Conservation (phyloP, 2,113 vertebrate genomes). For the Dendrocopos noguchii region DNA sequence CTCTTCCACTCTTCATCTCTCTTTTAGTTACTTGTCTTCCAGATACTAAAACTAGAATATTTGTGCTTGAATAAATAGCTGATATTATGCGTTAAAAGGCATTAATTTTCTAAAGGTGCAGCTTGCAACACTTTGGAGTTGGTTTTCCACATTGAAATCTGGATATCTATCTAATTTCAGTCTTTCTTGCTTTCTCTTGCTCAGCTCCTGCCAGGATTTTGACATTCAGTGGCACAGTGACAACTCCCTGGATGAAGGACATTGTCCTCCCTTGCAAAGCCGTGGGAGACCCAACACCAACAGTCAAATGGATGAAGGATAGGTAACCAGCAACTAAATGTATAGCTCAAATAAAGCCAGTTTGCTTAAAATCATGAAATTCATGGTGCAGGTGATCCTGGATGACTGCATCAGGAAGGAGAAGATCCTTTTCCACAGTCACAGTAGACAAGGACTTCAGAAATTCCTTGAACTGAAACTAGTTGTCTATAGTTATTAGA, state of each 20-base stretch:
- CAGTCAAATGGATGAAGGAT: slow-evolving; percentile 98
- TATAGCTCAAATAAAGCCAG: background rate
- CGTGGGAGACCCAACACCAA: slow-evolving; percentile 92
- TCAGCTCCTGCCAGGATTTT: slow-evolving; percentile 93
- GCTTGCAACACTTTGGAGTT: background rate
- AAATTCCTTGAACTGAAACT: background rate
- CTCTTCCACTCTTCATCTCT: background rate
- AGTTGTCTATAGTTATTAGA: background rate
- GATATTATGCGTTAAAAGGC: background rate
- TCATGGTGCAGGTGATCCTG: background rate
- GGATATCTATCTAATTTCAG: background rate
- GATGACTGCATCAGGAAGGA: background rate
- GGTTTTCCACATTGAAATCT: background rate
- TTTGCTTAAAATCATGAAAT: background rate
- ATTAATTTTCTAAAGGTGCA: background rate
- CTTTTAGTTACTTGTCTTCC: background rate
- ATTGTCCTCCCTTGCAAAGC: slow-evolving; percentile 95
- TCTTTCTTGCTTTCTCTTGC: background rate
- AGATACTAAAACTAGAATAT: background rate
- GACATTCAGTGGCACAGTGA: slow-evolving; percentile 95
- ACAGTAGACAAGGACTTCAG: background rate
- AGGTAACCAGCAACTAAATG: slow-evolving; percentile 88
- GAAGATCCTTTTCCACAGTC: accelerated
- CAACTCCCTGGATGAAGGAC: slow-evolving; percentile 98
- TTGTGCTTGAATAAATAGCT: background rate